These are phyloP conservation scores for Eufriesea mexicana DNA, from an alignment of 1,140 invertebrate species.

Conservation along the genomic window DNA sequence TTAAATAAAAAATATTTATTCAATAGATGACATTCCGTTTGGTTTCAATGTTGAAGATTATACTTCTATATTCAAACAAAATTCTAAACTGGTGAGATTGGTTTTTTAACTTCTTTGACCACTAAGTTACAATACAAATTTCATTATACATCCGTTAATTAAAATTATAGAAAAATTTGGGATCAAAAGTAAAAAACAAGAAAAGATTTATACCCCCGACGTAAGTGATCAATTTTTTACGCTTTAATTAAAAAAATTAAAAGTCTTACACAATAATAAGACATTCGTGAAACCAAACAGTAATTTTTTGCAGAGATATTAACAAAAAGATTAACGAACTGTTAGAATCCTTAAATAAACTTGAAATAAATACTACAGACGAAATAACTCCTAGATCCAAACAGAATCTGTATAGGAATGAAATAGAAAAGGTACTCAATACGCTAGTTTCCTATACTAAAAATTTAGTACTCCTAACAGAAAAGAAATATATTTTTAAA, in stretches of 20 bases:
- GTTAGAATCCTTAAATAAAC: conserved; percentile 52
- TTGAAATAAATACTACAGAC: conserved; percentile 49
- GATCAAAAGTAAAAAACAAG: conserved; percentile 12
- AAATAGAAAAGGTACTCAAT: conserved; percentile 70
- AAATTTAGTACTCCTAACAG: background rate
- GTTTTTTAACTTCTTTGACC: background rate
- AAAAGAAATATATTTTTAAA: background rate
- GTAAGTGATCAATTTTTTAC: conserved; percentile 52
- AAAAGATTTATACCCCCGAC: conserved; percentile 29
- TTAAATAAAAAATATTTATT: conserved; percentile 37
- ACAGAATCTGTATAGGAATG: conserved; percentile 56
- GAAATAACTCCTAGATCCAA: conserved; percentile 51
- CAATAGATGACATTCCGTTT: conserved; percentile 69
- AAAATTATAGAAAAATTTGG: conserved; percentile 38
- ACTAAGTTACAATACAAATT: conserved; percentile 8
- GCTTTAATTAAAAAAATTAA: too few species aligned
- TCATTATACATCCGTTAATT: conserved; percentile 3
- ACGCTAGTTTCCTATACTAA: background rate
- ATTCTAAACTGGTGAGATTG: conserved; percentile 49
- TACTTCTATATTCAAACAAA: conserved; percentile 42
- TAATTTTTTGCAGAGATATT: conserved; percentile 63
- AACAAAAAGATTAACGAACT: conserved; percentile 65
- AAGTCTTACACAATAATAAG: too few species aligned
- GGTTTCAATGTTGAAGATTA: conserved; percentile 61
- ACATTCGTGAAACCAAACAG: background rate